Evolutionary conservation across 1,140 invertebrate species (phyloP), one percentile per base, ranked within the genome.

Genomic region (Drosophila mauritiana): DNA sequence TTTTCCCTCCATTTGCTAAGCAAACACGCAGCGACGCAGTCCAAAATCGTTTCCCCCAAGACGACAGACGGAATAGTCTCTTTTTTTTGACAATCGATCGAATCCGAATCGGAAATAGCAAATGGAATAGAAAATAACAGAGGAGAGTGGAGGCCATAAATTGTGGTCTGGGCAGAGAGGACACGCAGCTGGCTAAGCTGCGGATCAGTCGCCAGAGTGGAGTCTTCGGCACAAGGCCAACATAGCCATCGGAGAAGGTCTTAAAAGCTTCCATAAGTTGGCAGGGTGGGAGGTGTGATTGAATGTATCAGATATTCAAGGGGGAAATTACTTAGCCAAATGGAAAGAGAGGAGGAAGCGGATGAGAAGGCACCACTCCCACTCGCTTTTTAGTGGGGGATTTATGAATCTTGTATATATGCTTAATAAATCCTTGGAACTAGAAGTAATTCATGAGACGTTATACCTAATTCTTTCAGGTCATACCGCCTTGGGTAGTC

Each of bases 401-500:
- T 22, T n/a, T 20, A 5, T 0, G 11, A 3, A 43, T 17, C 2
- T 17, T 42, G 15, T 15, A n/a, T 6, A 15, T 42, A 1, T 42
- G 7, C 27, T 31, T 31, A 7, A 27, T 40, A 15, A 42, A 27
- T 2, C 43, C 17, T 3, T 7, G 8, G 12, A 20, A 13, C 12
- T 13, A n/a, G 42, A 10, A 11, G 20, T 7, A 11, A 13, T 22
- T 22, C 20, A 22, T 22, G 20, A 22, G 20, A 22, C 20, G 20
- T 7, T 4, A 1, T 17, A 17, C 6, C 17, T n/a, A 13, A 37
- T 48, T 3, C 8, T 2, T 4, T 15, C 64, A 91, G 91, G 91
- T 76, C 86, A 92, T 72, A 90, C 91, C 12, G 58, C 81, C 11
- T 65, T 91, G 62, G 90, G 91, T 34, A 92, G 92, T 61, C 91